Evolutionary conservation across 2,113 vertebrate species (phyloP), one percentile per base, ranked within the genome.

Genomic region (Paralichthys olivaceus): DNA sequence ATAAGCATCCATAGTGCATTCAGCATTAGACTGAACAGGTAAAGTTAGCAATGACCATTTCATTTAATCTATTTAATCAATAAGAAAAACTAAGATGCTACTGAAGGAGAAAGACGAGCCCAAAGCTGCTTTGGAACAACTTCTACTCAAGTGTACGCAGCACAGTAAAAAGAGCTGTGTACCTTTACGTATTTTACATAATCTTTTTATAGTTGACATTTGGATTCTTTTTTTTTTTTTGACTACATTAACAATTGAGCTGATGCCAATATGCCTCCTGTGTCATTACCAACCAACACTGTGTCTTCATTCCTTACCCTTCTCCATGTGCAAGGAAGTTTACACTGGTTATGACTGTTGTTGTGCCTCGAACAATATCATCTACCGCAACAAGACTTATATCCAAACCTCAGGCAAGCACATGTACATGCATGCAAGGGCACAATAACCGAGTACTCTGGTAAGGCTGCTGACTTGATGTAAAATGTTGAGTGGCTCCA

Each of bases 361-460:
- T 53, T 58, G 60, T 20, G 26, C 58, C 68, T 69, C 29, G 22
- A 26, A 77, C 69, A 63, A 84, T 84, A 86, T 86, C 77, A 82
- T 37, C 51, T 11, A 56, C 32, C 19, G 20, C 5, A 19, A 20
- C 20, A 66, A 75, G 37, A 79, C 57, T 17, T 67, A n/a, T 32
- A 29, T 22, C 61, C 69, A 61, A 40, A 61, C 65, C 65, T 71
- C 28, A 71, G 63, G 55, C 32, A 26, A 51, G 70, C 40, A 65
- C 29, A 49, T 29, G 32, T 58, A 22, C 62, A 59, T 74, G 49
- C 25, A 61, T 14, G 43, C 26, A 74, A 80, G 37, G 67, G 64
- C 20, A 69, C 51, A 53, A 71, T n/a, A 74, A 51, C 59, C 20
- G 26, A 60, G 20, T 17, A 40, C 61, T 51, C 59, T 40, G 1